These are phyloP conservation scores for Machimus rusticus DNA, from an alignment of 2,888 invertebrate genomes.

Conservation along the genomic window DNA sequence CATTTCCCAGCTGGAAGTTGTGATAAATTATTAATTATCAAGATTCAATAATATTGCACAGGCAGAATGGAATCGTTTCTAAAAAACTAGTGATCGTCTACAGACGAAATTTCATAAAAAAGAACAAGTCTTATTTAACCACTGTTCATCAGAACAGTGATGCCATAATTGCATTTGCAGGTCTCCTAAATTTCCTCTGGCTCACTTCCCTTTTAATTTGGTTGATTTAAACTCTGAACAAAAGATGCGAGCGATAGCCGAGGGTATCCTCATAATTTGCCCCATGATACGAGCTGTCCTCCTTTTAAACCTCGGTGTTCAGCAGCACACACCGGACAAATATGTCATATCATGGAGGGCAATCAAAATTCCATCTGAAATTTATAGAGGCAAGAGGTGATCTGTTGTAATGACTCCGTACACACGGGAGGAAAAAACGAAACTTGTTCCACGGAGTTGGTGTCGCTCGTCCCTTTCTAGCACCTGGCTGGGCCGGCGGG, in stretches of 20 bases:
- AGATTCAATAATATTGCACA: too few relatives aligned
- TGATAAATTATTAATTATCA: too few relatives aligned
- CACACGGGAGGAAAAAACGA: not conserved
- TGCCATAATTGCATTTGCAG: not conserved
- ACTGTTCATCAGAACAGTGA: not conserved
- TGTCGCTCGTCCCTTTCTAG: not conserved
- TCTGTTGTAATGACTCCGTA: conserved; percentile 7
- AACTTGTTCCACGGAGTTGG: not conserved
- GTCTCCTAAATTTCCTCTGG: not conserved
- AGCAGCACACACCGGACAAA: conserved; percentile 33
- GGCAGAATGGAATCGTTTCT: too few relatives aligned
- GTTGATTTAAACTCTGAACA: not conserved
- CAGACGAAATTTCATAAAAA: not conserved
- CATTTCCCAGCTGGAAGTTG: too few relatives aligned
- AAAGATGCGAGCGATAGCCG: conserved; percentile 17
- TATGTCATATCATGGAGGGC: conserved; percentile 39
- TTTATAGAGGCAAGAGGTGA: conserved; percentile 33
- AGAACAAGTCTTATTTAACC: not conserved
- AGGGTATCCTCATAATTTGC: conserved; percentile 10
- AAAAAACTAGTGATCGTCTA: too few relatives aligned
- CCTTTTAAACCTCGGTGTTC: not conserved
- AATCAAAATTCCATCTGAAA: conserved; percentile 41
- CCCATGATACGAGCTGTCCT: not conserved
- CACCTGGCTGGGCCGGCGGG: not conserved
- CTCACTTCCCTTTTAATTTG: not conserved